Base-by-base conservation (phyloP, 2,888 invertebrate genomes). In the Cartodere bifasciata region DNA sequence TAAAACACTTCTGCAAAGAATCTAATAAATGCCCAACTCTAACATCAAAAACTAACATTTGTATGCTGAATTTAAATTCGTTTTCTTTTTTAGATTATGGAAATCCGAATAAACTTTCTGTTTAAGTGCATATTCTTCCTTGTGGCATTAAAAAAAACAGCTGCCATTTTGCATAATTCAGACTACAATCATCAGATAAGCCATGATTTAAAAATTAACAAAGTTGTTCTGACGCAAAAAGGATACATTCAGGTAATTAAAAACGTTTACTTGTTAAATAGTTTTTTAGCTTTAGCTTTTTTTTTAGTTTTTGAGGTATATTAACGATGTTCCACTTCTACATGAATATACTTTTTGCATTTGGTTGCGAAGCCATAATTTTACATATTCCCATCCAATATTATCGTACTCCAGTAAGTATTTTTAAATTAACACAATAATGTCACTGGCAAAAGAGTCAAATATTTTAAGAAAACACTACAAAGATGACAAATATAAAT, bases 231-330 rank as follows among this genome's bases (percentile, higher is more conserved):
- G n/a, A 72, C 72, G 2, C 78, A 78, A 52, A 70, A 67, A 47
- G 76, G 76, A 45, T 78, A 70, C 46, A 71, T 76, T 27, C 77
- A 78, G 70, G 77, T 76, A 53, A 48, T 40, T 22, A 9, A 9
- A 7, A 7, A 6, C 24, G 7, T 11, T 23, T 23, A 7, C 11
- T 7, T 7, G 5, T 4, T 24, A 23, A 23, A 24, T 10, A 13
- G 6, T 5, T 6, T 29, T 6, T 29, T 29, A 9, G 12, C 10
- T 23, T 22, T 28, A 23, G 9, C 2, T 28, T 4, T 23, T 9
- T 39, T 48, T 55, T 13, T 49, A 68, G 68, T 69, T 68, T 47
- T 49, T 68, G 17, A 56, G 59, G 34, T 69, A 68, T 52, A 54
- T 63, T 16, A 48, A 58, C 12, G 52, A 64, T 21, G 63, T 67